Evolutionary conservation across 2,888 invertebrate genomes (phyloP).

Genomic region (Tachina grossa): DNA sequence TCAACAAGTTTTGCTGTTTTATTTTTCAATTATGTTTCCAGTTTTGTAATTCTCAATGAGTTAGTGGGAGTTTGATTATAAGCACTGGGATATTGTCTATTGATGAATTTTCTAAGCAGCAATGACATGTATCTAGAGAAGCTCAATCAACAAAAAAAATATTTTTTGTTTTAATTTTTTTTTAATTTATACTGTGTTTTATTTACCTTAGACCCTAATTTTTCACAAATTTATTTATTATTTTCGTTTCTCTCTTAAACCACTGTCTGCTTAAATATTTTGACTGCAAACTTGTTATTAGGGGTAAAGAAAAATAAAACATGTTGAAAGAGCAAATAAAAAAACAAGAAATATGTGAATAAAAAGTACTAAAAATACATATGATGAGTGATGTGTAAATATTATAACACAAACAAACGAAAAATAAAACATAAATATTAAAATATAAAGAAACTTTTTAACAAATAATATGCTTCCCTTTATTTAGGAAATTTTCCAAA

Average conservation of each 20-base stretch:
- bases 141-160: too few relatives aligned
- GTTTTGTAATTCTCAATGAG: too few relatives aligned
- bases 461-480: constrained; percentile 50
- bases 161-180: too few relatives aligned
- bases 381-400: constrained; percentile 67
- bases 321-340: constrained; percentile 13
- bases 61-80: too few relatives aligned
- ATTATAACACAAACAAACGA: constrained; percentile 45
- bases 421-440: constrained; percentile 46
- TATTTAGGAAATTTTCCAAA: constrained; percentile 21
- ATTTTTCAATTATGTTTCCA: too few relatives aligned
- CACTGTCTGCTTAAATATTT: constrained; percentile 58
- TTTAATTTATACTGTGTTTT: too few relatives aligned
- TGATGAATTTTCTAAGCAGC: too few relatives aligned
- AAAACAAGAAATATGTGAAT: constrained; percentile 8
- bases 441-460: constrained; percentile 56
- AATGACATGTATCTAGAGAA: too few relatives aligned
- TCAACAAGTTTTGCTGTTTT: too few relatives aligned
- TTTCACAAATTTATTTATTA: neutral
- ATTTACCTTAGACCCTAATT: too few relatives aligned
- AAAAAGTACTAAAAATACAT: constrained; percentile 51
- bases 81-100: too few relatives aligned
- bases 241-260: neutral
- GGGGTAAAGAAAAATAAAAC: constrained; percentile 40
- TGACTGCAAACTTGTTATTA: constrained; percentile 55